Evolutionary conservation across 2,888 invertebrate species (phyloP).

Genomic region (Drosophila nigricruria): DNA sequence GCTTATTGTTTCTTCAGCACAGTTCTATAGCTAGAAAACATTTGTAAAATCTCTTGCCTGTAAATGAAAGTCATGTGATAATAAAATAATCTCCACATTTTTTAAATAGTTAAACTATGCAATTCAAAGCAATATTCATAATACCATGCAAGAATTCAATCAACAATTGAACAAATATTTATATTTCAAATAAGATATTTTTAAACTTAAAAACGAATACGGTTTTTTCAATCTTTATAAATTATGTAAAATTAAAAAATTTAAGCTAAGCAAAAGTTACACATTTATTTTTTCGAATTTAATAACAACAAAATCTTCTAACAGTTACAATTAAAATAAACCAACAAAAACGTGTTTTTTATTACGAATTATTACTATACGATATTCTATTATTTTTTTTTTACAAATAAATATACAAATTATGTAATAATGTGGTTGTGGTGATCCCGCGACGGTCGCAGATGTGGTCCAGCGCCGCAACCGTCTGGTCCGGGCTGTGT

Average conservation of each 20-base stretch:
- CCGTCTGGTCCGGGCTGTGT: no score
- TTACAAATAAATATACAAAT: no score
- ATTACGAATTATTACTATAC: no score
- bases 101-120: slow-evolving; percentile 80
- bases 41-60: slow-evolving; percentile 84
- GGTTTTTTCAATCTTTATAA: slow-evolving; percentile 74
- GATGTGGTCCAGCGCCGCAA: no score
- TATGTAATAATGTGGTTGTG: no score
- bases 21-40: slow-evolving; percentile 70
- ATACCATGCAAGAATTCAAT: slow-evolving; percentile 69
- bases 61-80: slow-evolving; percentile 84
- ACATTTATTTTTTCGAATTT: slow-evolving; percentile 77
- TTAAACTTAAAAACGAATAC: slow-evolving; percentile 60
- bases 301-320: slow-evolving; percentile 72
- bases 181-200: slow-evolving; percentile 71
- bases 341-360: background rate
- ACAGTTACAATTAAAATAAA: slow-evolving; percentile 66
- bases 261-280: slow-evolving; percentile 69
- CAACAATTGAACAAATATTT: slow-evolving; percentile 73
- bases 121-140: slow-evolving; percentile 74
- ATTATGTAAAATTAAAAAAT: slow-evolving; percentile 64
- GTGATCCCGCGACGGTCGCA: no score
- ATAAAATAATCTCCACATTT: slow-evolving; percentile 83
- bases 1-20: slow-evolving; percentile 55
- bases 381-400: no score